Base-by-base conservation (phyloP, 2,888 invertebrate genomes). In the Cheilosia vernalis region DNA sequence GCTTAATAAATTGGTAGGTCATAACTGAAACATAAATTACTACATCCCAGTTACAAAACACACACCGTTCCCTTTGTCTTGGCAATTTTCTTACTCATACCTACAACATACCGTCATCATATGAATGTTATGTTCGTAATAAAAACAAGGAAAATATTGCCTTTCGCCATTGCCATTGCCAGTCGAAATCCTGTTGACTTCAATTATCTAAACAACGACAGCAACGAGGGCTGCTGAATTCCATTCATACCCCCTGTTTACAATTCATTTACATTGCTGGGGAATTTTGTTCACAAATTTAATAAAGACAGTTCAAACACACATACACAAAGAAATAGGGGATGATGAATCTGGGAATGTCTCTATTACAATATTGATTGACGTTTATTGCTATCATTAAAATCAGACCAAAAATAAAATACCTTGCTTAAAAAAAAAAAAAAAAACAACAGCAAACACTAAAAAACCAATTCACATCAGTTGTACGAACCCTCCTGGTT, bases 371-470 rank as follows among this genome's bases (percentile, higher is more conserved):
- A 77, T 85, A 85, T 77, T 85, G 85, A 85, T 85, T 85, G 85
- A 85, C 76, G 85, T 85, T 85, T 85, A 85, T 85, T 85, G 85
- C 76, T 77, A 72, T 85, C 80, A 85, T 85, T 85, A 73, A 85
- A 85, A 85, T 70, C 58, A 58, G 40, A 74, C 67, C 69, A 53
- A 66, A 69, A 73, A 58, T 40, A 61, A 67, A 78, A 67, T 55
- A 60, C 64, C 51, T 64, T 42, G 19, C 67, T 51, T 80, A 55
- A 17, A 17, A 60, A 13, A 24, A 51, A 10, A 30, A 55, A 19
- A 17, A 60, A 19, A 24, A 51, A 10, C n/a, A 63, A 9, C 63
- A 70, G 63, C 53, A 69, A 61, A 69, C 55, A 66, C 79, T 60
- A 64, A 47, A 44, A 56, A 21, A 49, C 69, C 33, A 42, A 47